phyloP scores from a whole-genome alignment of 2,797 vertebrate species.

The Acipenser oxyrinchus region DNA sequence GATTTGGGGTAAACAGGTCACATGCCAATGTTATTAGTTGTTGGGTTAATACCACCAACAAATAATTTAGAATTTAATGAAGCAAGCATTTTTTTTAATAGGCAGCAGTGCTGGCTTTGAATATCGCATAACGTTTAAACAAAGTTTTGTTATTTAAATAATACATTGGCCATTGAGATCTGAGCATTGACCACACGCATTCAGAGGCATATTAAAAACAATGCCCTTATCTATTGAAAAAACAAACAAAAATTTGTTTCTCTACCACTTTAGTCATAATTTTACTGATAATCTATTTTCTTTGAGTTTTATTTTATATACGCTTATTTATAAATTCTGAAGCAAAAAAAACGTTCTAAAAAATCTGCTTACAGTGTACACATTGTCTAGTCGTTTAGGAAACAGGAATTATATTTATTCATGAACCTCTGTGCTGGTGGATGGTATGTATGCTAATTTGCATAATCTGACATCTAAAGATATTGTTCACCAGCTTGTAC shows the following conservation, averaged over 20 bases:
- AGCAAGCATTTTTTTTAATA: no score
- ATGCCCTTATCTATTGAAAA: not conserved
- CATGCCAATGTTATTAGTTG: no score
- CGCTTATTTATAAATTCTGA: not conserved
- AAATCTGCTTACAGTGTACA: conserved; percentile 60
- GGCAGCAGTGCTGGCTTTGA: no score
- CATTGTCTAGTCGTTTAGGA: conserved; percentile 56
- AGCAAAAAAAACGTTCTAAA: conserved; percentile 11
- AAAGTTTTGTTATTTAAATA: no score
- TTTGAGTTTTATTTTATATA: not conserved
- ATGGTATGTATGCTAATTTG: conserved; percentile 44
- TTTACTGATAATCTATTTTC: not conserved
- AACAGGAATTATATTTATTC: conserved; percentile 52
- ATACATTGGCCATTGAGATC: not conserved
- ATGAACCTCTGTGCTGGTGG: conserved; percentile 33
- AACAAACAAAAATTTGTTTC: conserved; percentile 22
- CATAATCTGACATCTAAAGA: conserved; percentile 61
- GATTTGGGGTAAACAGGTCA: no score
- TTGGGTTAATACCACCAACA: no score
- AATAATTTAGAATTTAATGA: no score
- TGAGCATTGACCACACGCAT: no score
- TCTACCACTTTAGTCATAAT: conserved; percentile 7
- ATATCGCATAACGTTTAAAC: no score
- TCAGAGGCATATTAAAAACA: no score
- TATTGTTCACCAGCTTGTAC: conserved; percentile 56